Base-by-base conservation (phyloP, 2,888 invertebrate species). In the Leptinotarsa tumamoca region DNA sequence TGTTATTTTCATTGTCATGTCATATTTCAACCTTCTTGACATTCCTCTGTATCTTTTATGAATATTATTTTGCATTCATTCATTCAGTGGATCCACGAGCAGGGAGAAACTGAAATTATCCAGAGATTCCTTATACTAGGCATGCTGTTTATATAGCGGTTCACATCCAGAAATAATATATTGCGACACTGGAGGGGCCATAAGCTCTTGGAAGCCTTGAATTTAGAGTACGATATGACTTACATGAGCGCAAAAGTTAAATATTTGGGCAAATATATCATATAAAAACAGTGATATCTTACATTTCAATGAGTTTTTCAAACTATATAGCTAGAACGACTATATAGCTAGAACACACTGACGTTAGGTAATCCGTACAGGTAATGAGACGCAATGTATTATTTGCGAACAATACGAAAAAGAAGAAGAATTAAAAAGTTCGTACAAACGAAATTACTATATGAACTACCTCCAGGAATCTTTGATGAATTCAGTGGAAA, bases 191-290 rank as follows among this genome's bases (percentile, higher is more conserved):
- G 67, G 66, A 71, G 71, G 71, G 71, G 58, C 58, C 54, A 71
- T 71, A 71, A 71, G 71, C 66, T 66, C 51, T 71, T 71, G 71
- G 52, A 71, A 71, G 71, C 71, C 52, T 71, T 66, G 66, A 71
- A 71, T 71, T 33, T 54, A 50, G 66, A 66, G 52, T 23, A 71
- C 63, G 66, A 33, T 33, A 66, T 71, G 27, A 66, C 63, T 66
- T 66, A 52, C 21, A 49, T 43, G 51, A 67, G 61, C 63, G 51
- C 51, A 71, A 66, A 71, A 71, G 71, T 63, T 54, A 71, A 71
- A 63, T 71, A 67, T 71, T 66, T 71, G 21, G 15, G 51, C 4
- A 71, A 67, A 70, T 49, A 58, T 58, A 56, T 49, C 58, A 13
- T 49, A 43, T 43, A n/a, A 56, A 70, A 70, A 58, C 56, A 56